Evolutionary conservation across 1,140 invertebrate species (phyloP).

Genomic region (Rhynchophorus ferrugineus): DNA sequence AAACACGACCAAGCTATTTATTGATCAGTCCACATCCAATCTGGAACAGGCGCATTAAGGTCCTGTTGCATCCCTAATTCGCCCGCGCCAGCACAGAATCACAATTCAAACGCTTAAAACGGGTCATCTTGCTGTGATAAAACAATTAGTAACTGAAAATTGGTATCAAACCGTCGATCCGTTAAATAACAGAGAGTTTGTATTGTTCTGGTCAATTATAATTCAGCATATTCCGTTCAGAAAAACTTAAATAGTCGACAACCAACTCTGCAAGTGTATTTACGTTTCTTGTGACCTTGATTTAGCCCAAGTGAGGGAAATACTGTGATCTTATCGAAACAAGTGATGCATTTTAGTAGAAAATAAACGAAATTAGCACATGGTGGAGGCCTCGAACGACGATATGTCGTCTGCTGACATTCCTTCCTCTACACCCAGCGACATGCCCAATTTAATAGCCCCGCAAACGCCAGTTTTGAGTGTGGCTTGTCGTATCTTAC

Average conservation of each 20-base stretch:
- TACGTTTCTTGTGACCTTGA: too few species aligned
- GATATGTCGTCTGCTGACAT: constrained; percentile 16
- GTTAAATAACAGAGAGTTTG: too few species aligned
- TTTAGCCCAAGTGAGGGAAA: too few species aligned
- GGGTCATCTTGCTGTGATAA: not conserved
- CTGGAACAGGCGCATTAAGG: constrained; percentile 17
- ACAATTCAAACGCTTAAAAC: constrained; percentile 2
- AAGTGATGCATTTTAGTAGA: too few species aligned
- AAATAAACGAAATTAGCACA: too few species aligned
- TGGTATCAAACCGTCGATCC: too few species aligned
- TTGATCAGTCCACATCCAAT: constrained; percentile 10
- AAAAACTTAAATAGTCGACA: too few species aligned
- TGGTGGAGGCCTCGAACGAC: constrained; percentile 10
- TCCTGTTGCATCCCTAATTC: constrained; percentile 14
- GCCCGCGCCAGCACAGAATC: constrained; percentile 3
- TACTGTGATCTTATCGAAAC: too few species aligned
- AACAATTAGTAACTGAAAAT: not conserved
- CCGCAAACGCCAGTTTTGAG: constrained; percentile 45
- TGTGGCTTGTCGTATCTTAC: constrained; percentile 55
- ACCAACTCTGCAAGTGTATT: too few species aligned
- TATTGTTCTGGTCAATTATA: too few species aligned
- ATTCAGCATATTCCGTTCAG: too few species aligned
- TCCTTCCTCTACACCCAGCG: not conserved
- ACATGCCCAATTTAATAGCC: constrained; percentile 10
- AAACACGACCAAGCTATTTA: not conserved